These are phyloP conservation scores for Agrochola lota DNA, from an alignment of 2,888 invertebrate genomes.

Conservation along the genomic window DNA sequence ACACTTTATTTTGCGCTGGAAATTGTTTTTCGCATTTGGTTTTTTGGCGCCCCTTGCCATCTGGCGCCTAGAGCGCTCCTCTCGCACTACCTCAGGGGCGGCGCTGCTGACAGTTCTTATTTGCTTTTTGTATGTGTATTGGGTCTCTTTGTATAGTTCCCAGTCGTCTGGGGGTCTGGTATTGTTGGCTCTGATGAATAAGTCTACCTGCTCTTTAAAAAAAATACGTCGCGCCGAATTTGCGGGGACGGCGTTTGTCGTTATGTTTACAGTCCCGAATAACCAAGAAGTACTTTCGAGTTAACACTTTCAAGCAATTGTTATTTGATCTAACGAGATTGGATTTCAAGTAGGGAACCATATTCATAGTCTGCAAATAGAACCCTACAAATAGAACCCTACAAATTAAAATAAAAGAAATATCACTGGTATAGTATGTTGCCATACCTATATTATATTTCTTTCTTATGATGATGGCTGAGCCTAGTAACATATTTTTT, in stretches of 20 bases:
- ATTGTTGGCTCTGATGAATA: no score
- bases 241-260: no score
- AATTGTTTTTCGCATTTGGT: no score
- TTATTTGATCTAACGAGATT: not conserved
- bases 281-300: not conserved
- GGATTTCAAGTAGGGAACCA: not conserved
- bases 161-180: no score
- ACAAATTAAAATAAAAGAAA: not conserved
- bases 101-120: no score
- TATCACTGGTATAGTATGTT: not conserved
- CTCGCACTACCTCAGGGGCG: not conserved
- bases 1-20: no score
- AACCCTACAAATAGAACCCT: not conserved
- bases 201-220: not conserved
- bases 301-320: not conserved
- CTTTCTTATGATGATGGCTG: not conserved
- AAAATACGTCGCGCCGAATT: not conserved
- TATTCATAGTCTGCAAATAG: not conserved
- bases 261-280: not conserved
- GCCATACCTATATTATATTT: slow-evolving; percentile 3
- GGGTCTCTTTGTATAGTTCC: no score
- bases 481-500: slow-evolving; percentile 6
- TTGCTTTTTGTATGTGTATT: no score
- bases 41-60: no score
- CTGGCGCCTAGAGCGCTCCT: not conserved